Percentiles rank a stretch among this genome's conserved stretches.
These are phyloP conservation scores for Melozone crissalis DNA, from an alignment of 2,113 vertebrate genomes.

Conservation along the genomic window DNA sequence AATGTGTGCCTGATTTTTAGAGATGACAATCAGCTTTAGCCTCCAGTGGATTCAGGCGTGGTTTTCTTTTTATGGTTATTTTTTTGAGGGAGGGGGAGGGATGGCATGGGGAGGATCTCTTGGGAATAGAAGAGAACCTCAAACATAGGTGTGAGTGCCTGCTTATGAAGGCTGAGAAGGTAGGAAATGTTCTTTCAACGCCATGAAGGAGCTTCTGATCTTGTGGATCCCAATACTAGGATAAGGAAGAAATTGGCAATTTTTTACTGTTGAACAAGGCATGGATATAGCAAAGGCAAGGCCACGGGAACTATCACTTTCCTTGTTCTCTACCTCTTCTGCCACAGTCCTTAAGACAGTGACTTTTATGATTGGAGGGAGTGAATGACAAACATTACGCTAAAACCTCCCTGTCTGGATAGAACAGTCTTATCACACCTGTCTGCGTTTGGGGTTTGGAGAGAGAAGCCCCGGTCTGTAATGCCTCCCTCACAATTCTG, in stretches of 20 bases:
- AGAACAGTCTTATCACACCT: background rate
- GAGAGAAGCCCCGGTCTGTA: background rate
- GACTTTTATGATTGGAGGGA: background rate
- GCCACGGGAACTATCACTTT: background rate
- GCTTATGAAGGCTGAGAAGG: background rate
- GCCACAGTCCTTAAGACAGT: background rate
- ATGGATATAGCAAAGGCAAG: background rate
- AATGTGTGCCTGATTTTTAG: background rate
- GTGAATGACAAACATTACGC: background rate
- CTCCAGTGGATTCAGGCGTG: background rate
- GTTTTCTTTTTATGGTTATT: background rate
- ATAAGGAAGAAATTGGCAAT: background rate
- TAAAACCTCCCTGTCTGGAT: background rate
- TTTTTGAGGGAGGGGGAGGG: accelerated
- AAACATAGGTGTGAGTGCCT: background rate
- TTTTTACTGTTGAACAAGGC: background rate
- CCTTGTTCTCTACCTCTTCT: background rate
- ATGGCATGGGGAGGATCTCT: background rate
- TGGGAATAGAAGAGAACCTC: background rate
- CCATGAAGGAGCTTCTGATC: background rate
- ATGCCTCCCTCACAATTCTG: accelerated
- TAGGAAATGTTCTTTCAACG: background rate
- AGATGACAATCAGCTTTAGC: background rate
- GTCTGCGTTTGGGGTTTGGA: background rate
- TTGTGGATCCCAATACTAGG: background rate